phyloP scores from a whole-genome alignment of 2,113 vertebrate species.

The Heterotis niloticus region DNA sequence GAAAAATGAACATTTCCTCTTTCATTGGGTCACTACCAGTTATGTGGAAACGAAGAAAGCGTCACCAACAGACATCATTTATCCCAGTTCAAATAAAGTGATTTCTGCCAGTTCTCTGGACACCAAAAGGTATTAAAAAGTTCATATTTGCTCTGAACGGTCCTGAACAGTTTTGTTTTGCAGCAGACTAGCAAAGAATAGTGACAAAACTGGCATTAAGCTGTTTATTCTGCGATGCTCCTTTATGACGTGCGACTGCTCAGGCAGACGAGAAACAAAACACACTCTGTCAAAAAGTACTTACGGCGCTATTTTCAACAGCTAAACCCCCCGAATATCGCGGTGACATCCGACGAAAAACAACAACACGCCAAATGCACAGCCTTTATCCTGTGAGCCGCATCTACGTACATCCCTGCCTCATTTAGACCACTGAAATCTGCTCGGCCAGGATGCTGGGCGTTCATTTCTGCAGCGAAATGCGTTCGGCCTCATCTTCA shows the following conservation, averaged over 20 bases:
- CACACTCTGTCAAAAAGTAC: conserved; percentile 22
- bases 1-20: background rate
- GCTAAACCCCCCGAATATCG: background rate
- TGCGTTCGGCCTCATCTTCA: background rate
- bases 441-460: too few species aligned
- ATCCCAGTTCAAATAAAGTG: background rate
- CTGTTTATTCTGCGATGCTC: conserved; percentile 18
- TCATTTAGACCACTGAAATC: background rate
- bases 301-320: conserved; percentile 15
- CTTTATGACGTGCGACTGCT: conserved; percentile 17
- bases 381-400: background rate
- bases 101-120: background rate
- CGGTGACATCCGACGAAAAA: background rate
- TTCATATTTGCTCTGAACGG: conserved; percentile 6
- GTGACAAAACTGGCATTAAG: background rate
- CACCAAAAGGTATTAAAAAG: background rate
- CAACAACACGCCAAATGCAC: conserved; percentile 6
- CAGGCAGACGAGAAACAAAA: background rate
- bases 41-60: background rate
- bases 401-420: background rate
- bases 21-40: background rate
- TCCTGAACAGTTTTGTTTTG: background rate
- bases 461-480: background rate
- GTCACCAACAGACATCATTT: background rate
- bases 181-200: background rate